Base-by-base conservation (phyloP, 2,113 vertebrate genomes). In the Stomatorhinus ivindoensis region DNA sequence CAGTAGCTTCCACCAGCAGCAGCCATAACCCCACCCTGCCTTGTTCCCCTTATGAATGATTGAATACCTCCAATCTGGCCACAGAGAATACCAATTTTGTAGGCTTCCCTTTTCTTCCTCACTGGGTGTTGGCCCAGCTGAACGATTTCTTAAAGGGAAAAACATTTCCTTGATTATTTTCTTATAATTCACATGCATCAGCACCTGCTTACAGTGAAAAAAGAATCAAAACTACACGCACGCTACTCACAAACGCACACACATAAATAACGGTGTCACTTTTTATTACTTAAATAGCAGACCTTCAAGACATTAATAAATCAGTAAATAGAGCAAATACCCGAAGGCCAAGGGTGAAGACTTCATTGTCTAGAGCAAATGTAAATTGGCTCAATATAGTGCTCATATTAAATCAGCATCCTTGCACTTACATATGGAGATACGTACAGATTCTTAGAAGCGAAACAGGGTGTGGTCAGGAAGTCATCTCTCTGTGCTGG, bases 1-100 rank as follows among this genome's bases (percentile, higher is more conserved):
- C 88, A 58, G 91, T 92, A 89, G 88, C 35, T 89, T 61, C 91
- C 92, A 94, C 86, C 51, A 84, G 92, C 89, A 88, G 88, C 93
- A 92, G 90, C 92, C 88, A 87, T 93, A 91, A 92, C 95, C 95
- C 94, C 95, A 95, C 95, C 95, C 94, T 93, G 90, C 91, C 88
- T 92, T 89, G 90, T 87, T 91, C 42, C 73, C 88, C 91, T 89
- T 93, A 92, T 92, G 92, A 95, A 91, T 94, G 94, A 93, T 89
- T 93, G 88, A 93, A 94, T 84, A 90, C 91, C 91, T 91, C 90
- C 88, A 93, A 90, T 93, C 90, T 92, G 92, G 90, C 31, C 47
- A 88, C 88, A 87, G 76, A 91, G 85, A 80, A 87, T 90, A 58
- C 42, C 53, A 39, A 87, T 89, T 89, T 53, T 61, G 85, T 50